phyloP scores from a whole-genome alignment of 2,797 vertebrate species.

The Aldrovandia affinis region DNA sequence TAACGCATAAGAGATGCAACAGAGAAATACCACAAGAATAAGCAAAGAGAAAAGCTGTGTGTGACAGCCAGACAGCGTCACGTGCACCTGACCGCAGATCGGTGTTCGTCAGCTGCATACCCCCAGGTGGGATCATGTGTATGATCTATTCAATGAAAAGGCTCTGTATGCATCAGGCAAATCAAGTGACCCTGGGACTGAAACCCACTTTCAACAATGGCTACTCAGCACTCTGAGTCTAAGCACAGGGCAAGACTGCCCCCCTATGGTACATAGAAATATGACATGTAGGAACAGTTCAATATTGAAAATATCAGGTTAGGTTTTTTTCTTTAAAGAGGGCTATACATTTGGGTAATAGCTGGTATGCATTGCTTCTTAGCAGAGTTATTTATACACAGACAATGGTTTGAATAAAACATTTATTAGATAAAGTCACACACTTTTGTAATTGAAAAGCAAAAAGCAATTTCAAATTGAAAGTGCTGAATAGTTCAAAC shows the following conservation, averaged over 20 bases:
- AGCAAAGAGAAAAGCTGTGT: neutral
- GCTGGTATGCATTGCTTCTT: neutral
- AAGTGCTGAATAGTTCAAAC: neutral
- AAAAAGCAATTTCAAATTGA: neutral
- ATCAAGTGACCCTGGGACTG: neutral
- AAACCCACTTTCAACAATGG: neutral
- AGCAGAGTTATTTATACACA: neutral
- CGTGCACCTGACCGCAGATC: too few species aligned
- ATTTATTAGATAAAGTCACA: neutral
- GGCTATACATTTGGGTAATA: neutral
- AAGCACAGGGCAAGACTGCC: slow-evolving; percentile 7
- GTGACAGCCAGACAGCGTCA: neutral
- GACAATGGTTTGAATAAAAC: neutral
- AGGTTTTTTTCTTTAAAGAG: neutral
- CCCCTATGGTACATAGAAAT: slow-evolving; percentile 12
- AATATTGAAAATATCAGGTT: neutral
- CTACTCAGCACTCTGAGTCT: neutral
- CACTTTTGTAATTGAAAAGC: neutral
- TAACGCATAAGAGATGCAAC: neutral
- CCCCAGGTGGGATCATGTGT: neutral
- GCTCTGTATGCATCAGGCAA: neutral
- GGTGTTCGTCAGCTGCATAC: neutral
- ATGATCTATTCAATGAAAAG: neutral
- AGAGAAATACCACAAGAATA: too few species aligned
- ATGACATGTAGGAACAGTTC: neutral